Evolutionary conservation across 2,113 vertebrate species (phyloP).

Genomic region (Pitta sordida): DNA sequence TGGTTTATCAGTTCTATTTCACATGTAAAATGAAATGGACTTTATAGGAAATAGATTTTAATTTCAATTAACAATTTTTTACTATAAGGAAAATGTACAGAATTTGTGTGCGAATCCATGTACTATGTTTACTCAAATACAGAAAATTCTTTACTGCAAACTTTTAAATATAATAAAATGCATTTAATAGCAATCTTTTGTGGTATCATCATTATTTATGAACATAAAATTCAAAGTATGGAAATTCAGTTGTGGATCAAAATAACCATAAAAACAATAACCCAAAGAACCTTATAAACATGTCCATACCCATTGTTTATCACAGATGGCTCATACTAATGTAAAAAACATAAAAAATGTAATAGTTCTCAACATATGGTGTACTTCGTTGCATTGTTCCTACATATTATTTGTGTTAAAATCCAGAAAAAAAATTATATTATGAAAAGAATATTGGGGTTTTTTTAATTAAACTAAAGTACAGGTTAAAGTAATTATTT

Average conservation of each 20-base stretch:
- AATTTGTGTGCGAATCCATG: constrained; percentile 50
- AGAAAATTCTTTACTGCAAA: constrained; percentile 52
- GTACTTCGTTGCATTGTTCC: constrained; percentile 54
- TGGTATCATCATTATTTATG: constrained; percentile 43
- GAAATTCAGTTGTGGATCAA: constrained; percentile 59
- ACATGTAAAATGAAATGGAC: constrained; percentile 58
- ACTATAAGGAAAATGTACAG: constrained; percentile 37
- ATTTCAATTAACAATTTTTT: constrained; percentile 48
- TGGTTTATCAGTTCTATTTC: constrained; percentile 29
- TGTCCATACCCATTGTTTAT: constrained; percentile 63
- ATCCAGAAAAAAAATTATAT: constrained; percentile 82
- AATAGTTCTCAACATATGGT: constrained; percentile 49
- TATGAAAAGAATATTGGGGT: constrained; percentile 79
- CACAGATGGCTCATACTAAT: constrained; percentile 62
- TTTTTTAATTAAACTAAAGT: constrained; percentile 79
- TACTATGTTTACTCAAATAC: constrained; percentile 63
- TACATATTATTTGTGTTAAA: constrained; percentile 64
- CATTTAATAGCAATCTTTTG: constrained; percentile 57
- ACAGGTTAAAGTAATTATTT: constrained; percentile 73
- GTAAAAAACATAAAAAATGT: constrained; percentile 73
- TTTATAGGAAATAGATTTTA: constrained; percentile 51
- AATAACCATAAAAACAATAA: constrained; percentile 60
- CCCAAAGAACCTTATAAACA: constrained; percentile 64
- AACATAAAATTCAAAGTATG: constrained; percentile 49
- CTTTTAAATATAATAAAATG: constrained; percentile 55